Conservation (phyloP, 2,888 invertebrate genomes). For the Beris chalybata region DNA sequence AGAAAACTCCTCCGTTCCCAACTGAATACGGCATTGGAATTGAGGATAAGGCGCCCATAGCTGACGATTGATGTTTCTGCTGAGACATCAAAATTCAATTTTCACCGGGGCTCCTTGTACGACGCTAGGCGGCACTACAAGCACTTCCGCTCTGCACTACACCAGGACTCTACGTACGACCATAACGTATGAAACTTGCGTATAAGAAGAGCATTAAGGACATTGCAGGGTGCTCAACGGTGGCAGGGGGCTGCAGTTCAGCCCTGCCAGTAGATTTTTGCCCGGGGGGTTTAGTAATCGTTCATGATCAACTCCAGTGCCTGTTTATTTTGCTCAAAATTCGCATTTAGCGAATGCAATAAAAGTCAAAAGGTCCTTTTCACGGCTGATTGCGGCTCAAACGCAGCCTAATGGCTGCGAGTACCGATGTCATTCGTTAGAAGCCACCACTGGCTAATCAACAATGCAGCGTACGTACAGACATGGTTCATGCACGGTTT, state of each 20-base stretch:
- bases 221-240: too few species aligned
- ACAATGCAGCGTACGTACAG: constrained; percentile 13
- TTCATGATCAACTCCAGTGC: too few species aligned
- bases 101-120: constrained; percentile 18
- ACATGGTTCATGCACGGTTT: constrained; percentile 16
- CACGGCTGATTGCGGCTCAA: constrained; percentile 20
- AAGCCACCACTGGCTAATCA: constrained; percentile 25
- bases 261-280: too few species aligned
- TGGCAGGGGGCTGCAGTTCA: too few species aligned
- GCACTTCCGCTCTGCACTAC: too few species aligned
- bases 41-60: constrained; percentile 9
- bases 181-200: too few species aligned
- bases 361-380: constrained; percentile 26
- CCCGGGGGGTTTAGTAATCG: too few species aligned
- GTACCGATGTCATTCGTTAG: constrained; percentile 13
- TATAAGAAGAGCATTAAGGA: too few species aligned
- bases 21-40: constrained; percentile 31
- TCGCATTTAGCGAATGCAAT: constrained; percentile 27
- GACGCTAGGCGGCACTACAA: too few species aligned
- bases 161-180: too few species aligned
- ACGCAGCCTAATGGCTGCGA: constrained; percentile 11
- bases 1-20: constrained; percentile 30
- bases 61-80: constrained; percentile 29
- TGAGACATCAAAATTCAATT: constrained; percentile 31
- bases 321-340: neutral